Evolutionary conservation across 2,888 invertebrate genomes (phyloP), one percentile per base, ranked within the genome.

Genomic region (Calephelis perditalis): DNA sequence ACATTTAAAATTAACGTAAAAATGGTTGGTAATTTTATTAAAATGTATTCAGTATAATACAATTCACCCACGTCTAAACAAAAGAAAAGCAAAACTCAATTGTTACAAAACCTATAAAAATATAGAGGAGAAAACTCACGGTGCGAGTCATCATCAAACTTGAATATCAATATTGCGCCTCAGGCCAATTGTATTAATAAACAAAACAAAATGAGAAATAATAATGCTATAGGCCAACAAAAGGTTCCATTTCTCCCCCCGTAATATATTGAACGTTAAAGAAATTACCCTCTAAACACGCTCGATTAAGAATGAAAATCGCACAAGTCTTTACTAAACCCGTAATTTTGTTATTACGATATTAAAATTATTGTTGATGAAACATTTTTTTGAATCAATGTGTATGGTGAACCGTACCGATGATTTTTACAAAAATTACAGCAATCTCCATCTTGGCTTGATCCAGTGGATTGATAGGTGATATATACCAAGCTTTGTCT

Each of bases 201-300:
- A 90, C 90, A 90, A 90, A 90, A 90, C 89, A 90, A 90, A 90
- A 90, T 89, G 89, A 86, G 86, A 90, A 88, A 90, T 90, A 90
- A 90, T 90, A 90, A 90, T 86, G 85, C 90, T 88, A 89, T 86
- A 86, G 90, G 84, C 88, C 84, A 90, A 90, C 90, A 90, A 90
- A 89, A 90, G 90, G 86, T 86, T 86, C 84, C 86, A 89, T 88
- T 89, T 89, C 88, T 89, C 89, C 90, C 89, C 88, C 78, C 79
- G 78, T 82, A 81, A 84, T 78, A 81, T 81, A 79, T 77, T 74
- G 72, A 78, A 77, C 65, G 78, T 63, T 73, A 72, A 75, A 76
- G 79, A 72, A 86, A 83, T 79, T 79, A 73, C 71, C 81, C 80
- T 75, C 78, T 86, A 86, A 81, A 65, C 69, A 69, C 68, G 68